phyloP scores from a whole-genome alignment of 2,113 vertebrate species.

The Proterorhinus semilunaris region DNA sequence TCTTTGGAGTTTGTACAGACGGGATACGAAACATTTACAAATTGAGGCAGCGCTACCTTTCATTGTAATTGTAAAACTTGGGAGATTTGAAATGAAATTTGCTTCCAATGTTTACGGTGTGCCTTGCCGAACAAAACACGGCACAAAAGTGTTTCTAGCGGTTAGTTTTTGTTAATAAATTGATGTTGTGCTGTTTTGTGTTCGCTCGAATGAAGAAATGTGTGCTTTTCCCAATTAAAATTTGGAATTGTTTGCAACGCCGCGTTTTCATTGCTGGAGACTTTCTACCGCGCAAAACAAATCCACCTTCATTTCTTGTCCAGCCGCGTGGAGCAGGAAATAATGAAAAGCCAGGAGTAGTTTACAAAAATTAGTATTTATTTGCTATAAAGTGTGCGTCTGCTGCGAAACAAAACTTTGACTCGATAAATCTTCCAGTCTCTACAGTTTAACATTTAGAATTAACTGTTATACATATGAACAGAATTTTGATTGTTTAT shows the following conservation, averaged over 20 bases:
- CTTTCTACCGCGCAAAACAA: conserved; percentile 1
- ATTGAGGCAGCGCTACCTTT: not conserved
- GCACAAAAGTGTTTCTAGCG: conserved; percentile 23
- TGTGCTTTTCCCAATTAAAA: conserved; percentile 20
- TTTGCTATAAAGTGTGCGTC: conserved; percentile 67
- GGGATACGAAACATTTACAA: not conserved
- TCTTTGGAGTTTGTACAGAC: too few relatives aligned
- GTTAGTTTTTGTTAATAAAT: conserved; percentile 18
- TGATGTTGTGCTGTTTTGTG: conserved; percentile 24
- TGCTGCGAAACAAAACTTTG: conserved; percentile 29
- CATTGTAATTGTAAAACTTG: not conserved
- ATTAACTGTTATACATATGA: conserved; percentile 26
- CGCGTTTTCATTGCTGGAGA: not conserved
- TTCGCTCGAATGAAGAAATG: conserved; percentile 11
- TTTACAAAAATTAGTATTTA: conserved; percentile 63
- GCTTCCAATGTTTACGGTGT: conserved; percentile 38
- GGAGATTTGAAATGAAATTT: not conserved
- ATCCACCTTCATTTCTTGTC: not conserved
- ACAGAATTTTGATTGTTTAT: conserved; percentile 35
- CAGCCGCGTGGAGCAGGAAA: not conserved
- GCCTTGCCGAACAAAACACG: conserved; percentile 31
- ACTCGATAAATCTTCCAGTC: conserved; percentile 29
- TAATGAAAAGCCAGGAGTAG: conserved; percentile 22
- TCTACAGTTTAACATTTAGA: conserved; percentile 34
- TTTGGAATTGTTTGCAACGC: not conserved